A percentile compares a stretch with the other conserved stretches of the same genome.
Evolutionary conservation across 2,797 vertebrate genomes (phyloP).

Genomic region (Labroides dimidiatus): DNA sequence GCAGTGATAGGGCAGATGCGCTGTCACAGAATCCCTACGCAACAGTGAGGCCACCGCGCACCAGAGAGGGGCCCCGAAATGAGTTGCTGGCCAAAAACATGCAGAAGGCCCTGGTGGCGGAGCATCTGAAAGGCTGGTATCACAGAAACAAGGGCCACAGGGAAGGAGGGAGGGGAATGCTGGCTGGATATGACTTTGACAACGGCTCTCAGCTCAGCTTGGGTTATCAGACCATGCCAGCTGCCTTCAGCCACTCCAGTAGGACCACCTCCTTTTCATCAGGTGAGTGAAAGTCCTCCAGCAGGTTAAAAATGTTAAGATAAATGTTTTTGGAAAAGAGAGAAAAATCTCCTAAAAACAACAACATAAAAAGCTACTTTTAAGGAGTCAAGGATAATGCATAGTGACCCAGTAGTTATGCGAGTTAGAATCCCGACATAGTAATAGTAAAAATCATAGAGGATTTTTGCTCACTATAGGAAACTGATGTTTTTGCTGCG

Average conservation of each 20-base stretch:
- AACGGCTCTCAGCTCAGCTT: conserved; percentile 90
- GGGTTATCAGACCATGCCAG: conserved; percentile 92
- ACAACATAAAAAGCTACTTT: too few species aligned
- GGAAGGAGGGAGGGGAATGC: conserved; percentile 71
- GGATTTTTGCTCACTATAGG: too few species aligned
- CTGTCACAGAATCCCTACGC: conserved; percentile 94
- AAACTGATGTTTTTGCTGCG: too few species aligned
- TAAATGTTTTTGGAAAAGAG: not conserved
- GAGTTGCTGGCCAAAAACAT: conserved; percentile 95
- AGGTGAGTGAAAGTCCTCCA: conserved; percentile 76
- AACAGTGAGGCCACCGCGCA: conserved; percentile 91
- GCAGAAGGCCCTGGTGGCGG: conserved; percentile 95
- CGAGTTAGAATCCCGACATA: too few species aligned
- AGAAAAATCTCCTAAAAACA: too few species aligned
- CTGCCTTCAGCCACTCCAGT: conserved; percentile 91
- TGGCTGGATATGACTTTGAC: conserved; percentile 88
- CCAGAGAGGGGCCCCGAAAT: conserved; percentile 85
- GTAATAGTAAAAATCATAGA: too few species aligned
- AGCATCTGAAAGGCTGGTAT: conserved; percentile 97
- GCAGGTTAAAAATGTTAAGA: not conserved
- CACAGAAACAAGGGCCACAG: conserved; percentile 89
- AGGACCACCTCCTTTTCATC: conserved; percentile 93
- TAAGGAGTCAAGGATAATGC: too few species aligned
- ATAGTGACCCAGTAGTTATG: too few species aligned
- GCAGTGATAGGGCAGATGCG: conserved; percentile 85